phyloP scores from a whole-genome alignment of 92 coral and sea anemone species.

The Porites rus region DNA sequence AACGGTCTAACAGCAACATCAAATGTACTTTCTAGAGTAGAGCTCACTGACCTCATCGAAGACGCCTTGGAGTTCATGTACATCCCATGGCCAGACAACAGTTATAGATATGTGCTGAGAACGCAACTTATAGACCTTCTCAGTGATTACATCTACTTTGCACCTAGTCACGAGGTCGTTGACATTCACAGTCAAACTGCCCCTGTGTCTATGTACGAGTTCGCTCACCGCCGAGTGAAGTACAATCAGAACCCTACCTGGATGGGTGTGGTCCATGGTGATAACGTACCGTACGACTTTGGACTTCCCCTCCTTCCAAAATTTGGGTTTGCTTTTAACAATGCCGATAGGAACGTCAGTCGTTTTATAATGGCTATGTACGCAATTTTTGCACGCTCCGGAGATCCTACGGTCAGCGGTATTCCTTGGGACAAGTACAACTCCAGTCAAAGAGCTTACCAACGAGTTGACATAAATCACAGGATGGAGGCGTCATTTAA shows the following conservation, averaged over 20 bases:
- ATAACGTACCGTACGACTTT: not conserved
- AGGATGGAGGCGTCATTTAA: constrained; percentile 42
- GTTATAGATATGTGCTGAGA: constrained; percentile 25
- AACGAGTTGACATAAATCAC: constrained; percentile 60
- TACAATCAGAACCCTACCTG: constrained; percentile 16
- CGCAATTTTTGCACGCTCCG: constrained; percentile 54
- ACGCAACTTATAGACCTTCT: constrained; percentile 36
- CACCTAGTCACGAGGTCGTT: constrained; percentile 51
- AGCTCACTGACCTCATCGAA: constrained; percentile 22
- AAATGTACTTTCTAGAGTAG: not conserved
- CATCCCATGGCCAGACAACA: constrained; percentile 44
- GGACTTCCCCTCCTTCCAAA: not conserved
- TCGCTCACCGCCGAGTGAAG: constrained; percentile 34
- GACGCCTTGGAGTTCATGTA: constrained; percentile 57
- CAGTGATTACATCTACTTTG: constrained; percentile 50
- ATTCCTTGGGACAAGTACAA: constrained; percentile 66
- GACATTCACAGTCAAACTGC: constrained; percentile 44
- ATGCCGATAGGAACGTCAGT: constrained; percentile 55
- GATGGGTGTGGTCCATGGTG: constrained; percentile 38
- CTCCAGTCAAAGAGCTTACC: constrained; percentile 44
- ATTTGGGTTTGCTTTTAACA: not conserved
- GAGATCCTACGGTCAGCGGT: constrained; percentile 62
- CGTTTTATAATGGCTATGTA: constrained; percentile 34
- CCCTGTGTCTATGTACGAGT: constrained; percentile 53
- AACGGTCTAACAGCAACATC: not conserved